phyloP scores from a whole-genome alignment of 2,888 invertebrate species.

The Dendrolimus houi region DNA sequence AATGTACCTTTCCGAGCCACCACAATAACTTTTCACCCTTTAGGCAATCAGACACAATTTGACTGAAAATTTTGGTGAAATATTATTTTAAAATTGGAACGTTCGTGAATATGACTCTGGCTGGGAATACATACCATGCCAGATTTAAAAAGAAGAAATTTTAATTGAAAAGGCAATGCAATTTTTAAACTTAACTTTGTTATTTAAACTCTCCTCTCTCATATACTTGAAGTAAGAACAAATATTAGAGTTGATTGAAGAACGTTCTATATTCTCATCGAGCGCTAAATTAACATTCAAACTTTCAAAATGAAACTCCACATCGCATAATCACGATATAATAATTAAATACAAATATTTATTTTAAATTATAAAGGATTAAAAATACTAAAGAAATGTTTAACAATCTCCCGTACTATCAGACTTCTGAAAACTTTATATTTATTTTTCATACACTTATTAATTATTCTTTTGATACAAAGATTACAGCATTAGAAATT shows the following conservation, averaged over 20 bases:
- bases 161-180: too few relatives aligned
- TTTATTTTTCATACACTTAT: constrained; percentile 1
- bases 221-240: constrained; percentile 24
- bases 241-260: constrained; percentile 29
- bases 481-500: too few relatives aligned
- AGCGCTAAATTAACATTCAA: constrained; percentile 15
- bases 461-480: too few relatives aligned
- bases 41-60: too few relatives aligned
- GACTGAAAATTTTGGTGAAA: too few relatives aligned
- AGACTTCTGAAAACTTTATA: constrained; percentile 8
- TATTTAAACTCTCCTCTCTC: constrained; percentile 8
- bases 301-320: constrained; percentile 17
- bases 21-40: too few relatives aligned
- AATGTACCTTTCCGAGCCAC: too few relatives aligned
- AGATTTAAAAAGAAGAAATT: too few relatives aligned
- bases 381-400: neutral
- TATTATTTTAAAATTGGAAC: too few relatives aligned
- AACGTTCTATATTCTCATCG: constrained; percentile 17
- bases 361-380: neutral
- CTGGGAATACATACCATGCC: too few relatives aligned
- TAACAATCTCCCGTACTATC: neutral
- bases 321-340: neutral
- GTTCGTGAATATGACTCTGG: too few relatives aligned
- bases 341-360: neutral
- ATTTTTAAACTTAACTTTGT: too few relatives aligned